A percentile compares a stretch with the other conserved stretches of the same genome.
phyloP scores from a whole-genome alignment of 2,113 vertebrate species.

The Varanus komodoensis region DNA sequence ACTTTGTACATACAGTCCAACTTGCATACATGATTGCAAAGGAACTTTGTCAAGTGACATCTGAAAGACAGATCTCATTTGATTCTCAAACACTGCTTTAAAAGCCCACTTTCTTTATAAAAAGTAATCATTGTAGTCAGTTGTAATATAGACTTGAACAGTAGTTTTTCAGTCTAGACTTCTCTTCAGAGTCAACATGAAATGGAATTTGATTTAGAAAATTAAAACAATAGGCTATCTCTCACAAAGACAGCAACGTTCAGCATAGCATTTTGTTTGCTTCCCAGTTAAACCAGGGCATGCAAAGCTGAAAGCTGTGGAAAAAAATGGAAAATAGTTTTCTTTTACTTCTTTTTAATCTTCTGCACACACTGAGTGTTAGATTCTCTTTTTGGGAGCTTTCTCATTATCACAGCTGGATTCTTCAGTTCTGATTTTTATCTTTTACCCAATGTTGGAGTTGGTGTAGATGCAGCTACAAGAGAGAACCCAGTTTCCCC shows the following conservation, averaged over 20 bases:
- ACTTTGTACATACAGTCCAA: slow-evolving; percentile 15
- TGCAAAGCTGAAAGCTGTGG: neutral
- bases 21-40: neutral
- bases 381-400: too few relatives aligned
- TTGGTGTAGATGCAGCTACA: neutral
- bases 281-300: neutral
- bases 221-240: neutral
- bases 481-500: neutral
- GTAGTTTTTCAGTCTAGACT: neutral
- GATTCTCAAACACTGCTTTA: neutral
- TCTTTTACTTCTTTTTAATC: neutral
- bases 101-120: neutral
- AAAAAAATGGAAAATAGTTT: neutral
- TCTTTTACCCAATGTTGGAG: neutral
- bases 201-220: neutral
- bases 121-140: neutral
- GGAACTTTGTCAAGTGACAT: neutral
- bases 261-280: neutral
- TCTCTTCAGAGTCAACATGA: neutral
- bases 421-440: too few relatives aligned
- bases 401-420: too few relatives aligned
- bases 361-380: neutral
- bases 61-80: neutral
- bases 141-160: neutral
- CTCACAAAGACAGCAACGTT: neutral